Percentiles rank a stretch among this genome's conserved stretches.
Evolutionary conservation across 1,140 invertebrate genomes (phyloP).

Genomic region (Leptoteleia sp.): DNA sequence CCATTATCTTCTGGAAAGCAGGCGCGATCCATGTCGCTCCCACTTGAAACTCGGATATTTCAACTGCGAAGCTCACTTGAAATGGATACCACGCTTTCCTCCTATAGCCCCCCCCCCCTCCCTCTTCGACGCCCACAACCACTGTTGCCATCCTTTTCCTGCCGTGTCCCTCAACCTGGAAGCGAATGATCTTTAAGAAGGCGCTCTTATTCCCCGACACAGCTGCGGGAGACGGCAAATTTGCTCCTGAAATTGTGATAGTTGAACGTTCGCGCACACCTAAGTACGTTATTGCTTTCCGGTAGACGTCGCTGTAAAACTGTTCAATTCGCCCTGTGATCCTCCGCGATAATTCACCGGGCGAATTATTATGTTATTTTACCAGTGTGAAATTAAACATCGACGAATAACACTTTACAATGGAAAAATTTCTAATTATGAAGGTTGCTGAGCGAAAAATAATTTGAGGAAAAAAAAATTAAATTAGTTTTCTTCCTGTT

Average conservation of each 20-base stretch:
- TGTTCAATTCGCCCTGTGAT: constrained; percentile 43
- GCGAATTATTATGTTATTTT: too few species aligned
- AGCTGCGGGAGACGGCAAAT: constrained; percentile 38
- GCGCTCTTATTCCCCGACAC: constrained; percentile 46
- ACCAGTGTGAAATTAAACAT: too few species aligned
- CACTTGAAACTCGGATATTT: constrained; percentile 42
- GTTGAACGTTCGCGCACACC: constrained; percentile 20
- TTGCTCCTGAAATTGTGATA: constrained; percentile 52
- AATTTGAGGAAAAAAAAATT: too few species aligned
- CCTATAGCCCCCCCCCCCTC: constrained; percentile 15
- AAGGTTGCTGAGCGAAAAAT: too few species aligned
- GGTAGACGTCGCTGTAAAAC: constrained; percentile 39
- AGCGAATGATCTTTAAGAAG: constrained; percentile 57
- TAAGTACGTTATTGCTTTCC: constrained; percentile 50
- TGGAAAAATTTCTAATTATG: too few species aligned
- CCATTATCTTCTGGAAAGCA: constrained; percentile 56
- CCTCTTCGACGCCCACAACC: neutral
- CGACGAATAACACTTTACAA: too few species aligned
- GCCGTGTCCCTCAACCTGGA: constrained; percentile 32
- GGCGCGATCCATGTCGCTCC: constrained; percentile 47
- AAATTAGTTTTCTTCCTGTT: too few species aligned
- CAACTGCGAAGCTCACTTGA: constrained; percentile 36
- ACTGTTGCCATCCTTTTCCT: constrained; percentile 1
- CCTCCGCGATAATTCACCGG: too few species aligned
- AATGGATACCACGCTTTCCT: constrained; percentile 46